These are phyloP conservation scores for Rhodinocichla rosea DNA, from an alignment of 2,113 vertebrate species.

Conservation along the genomic window DNA sequence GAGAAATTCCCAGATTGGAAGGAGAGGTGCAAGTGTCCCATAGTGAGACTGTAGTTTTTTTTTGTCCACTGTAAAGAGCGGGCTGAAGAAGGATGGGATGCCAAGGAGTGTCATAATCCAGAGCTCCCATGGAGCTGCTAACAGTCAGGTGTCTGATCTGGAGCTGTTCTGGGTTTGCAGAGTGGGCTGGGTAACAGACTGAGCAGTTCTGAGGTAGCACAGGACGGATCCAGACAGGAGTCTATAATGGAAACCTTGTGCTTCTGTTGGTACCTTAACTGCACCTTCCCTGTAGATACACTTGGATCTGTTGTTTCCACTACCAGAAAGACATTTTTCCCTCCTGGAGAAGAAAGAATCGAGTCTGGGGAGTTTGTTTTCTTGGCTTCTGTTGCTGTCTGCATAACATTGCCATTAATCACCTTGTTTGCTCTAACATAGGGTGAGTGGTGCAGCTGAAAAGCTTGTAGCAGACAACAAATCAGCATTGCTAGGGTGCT, in stretches of 20 bases:
- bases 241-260: background rate
- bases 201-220: background rate
- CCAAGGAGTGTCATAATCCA: background rate
- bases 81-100: background rate
- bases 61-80: background rate
- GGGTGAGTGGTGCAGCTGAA: background rate
- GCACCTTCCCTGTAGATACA: background rate
- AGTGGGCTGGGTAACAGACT: background rate
- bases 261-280: background rate
- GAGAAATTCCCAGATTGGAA: background rate
- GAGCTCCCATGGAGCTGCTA: background rate
- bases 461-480: background rate
- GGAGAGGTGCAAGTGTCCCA: background rate
- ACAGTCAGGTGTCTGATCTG: background rate
- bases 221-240: background rate
- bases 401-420: constrained; percentile 37
- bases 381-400: constrained; percentile 20
- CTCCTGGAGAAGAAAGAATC: background rate
- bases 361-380: background rate
- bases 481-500: background rate
- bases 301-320: background rate
- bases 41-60: background rate
- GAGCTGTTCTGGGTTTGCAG: background rate
- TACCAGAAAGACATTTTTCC: background rate
- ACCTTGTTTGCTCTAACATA: background rate